These are phyloP conservation scores for Pseudopipra pipra DNA, from an alignment of 2,113 vertebrate species.

Conservation along the genomic window DNA sequence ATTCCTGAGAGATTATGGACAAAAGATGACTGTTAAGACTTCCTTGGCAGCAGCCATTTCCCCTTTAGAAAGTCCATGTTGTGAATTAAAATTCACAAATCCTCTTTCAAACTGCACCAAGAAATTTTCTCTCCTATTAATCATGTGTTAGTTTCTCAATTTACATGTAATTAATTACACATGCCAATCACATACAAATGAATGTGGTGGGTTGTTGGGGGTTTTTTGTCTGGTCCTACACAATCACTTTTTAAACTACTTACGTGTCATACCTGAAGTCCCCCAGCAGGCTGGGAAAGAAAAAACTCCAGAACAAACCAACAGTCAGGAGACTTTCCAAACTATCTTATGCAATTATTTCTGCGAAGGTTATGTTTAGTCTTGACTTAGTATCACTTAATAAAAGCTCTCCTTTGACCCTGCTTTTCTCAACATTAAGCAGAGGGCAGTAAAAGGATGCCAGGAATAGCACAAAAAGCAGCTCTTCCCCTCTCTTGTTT, in stretches of 20 bases:
- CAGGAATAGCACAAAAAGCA: conserved; percentile 46
- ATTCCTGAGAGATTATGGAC: neutral
- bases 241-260: neutral
- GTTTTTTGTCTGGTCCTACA: neutral
- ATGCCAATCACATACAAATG: neutral
- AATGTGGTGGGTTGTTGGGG: rapidly evolving
- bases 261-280: neutral
- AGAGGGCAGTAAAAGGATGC: neutral
- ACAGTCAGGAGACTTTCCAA: neutral
- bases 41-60: neutral
- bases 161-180: neutral
- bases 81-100: neutral
- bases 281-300: neutral
- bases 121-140: neutral
- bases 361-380: conserved; percentile 56
- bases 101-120: neutral
- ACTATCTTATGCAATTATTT: neutral
- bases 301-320: neutral
- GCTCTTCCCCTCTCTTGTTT: neutral
- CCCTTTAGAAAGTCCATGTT: neutral
- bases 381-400: conserved; percentile 35
- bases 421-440: conserved; percentile 7
- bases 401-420: conserved; percentile 36
- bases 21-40: neutral
- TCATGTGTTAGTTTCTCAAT: neutral